Evolutionary conservation across 2,113 vertebrate species (phyloP), one percentile per base, ranked within the genome.

Genomic region (Pao palembangensis): DNA sequence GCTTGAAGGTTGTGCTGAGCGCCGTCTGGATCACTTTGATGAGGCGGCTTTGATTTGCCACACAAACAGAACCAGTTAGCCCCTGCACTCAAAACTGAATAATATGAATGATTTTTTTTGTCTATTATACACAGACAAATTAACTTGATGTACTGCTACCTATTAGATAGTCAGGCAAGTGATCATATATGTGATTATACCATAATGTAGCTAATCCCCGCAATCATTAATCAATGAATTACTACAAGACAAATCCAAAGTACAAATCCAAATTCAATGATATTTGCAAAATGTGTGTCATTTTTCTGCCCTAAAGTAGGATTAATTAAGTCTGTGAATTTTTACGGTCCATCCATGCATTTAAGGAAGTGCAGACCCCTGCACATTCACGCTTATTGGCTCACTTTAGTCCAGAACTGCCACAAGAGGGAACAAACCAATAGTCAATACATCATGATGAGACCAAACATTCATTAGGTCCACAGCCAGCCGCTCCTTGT

Each of bases 11-110:
- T 70, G 73, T 58, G 69, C 79, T 71, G 21, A 63, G 60, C 38
- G 34, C 51, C 60, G 68, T 72, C 60, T 73, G 31, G 41, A 63
- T 60, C 58, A 68, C 79, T 89, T 88, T 90, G 84, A 89, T 87
- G 81, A 83, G 76, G 80, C 75, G 54, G 44, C 80, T 87, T 86
- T 47, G 85, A 86, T 86, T 80, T 67, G 66, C 76, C 76, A 73
- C 67, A 72, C 66, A 76, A 62, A 62, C 63, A 76, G 75, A 80
- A n/a, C 44, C n/a, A 47, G 16, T 47, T 47, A 47, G 15, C 17
- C 44, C 44, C 44, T 17, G 15, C 6, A 47, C 17, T n/a, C 44
- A 6, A 16, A 15, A 50, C 19, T 12, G 78, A 81, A 48, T 56
- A 74, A 81, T 82, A 82, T 75, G 5, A 31, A 31, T 38, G 1